Evolutionary conservation across 2,797 vertebrate species (phyloP).

Genomic region (Podarcis lilfordi): DNA sequence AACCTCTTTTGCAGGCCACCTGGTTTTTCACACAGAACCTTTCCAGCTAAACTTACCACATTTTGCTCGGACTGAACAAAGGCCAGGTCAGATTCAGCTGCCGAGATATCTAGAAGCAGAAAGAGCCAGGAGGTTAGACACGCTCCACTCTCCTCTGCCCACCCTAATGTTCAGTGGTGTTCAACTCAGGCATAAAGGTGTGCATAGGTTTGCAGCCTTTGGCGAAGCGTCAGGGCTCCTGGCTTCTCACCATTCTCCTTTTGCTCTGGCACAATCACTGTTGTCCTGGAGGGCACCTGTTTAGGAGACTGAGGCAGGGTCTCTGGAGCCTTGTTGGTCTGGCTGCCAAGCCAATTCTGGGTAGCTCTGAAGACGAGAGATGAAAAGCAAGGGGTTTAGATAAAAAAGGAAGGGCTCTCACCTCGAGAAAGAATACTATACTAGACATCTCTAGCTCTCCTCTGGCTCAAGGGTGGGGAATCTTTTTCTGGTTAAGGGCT

Average conservation of each 20-base stretch:
- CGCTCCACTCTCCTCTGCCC: no score
- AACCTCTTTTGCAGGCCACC: neutral
- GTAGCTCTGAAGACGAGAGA: slow-evolving; percentile 6
- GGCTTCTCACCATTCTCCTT: neutral
- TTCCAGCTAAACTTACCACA: slow-evolving; percentile 67
- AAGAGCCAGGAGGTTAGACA: neutral
- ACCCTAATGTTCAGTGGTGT: neutral
- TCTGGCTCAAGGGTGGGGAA: neutral
- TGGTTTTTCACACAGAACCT: neutral
- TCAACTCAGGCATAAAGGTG: neutral
- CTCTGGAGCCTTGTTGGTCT: no score
- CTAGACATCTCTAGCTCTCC: neutral
- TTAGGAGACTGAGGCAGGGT: neutral
- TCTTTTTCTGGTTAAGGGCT: no score
- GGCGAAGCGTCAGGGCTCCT: no score
- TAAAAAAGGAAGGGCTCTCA: neutral
- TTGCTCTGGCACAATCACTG: slow-evolving; percentile 2
- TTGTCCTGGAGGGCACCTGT: slow-evolving; percentile 13
- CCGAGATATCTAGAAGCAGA: neutral
- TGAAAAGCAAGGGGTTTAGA: neutral
- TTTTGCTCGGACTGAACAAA: slow-evolving; percentile 58
- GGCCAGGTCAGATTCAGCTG: slow-evolving; percentile 22
- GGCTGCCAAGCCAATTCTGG: slow-evolving; percentile 5
- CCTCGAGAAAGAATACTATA: neutral
- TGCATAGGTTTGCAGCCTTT: neutral